These are phyloP conservation scores for Oceanodroma tethys DNA, from an alignment of 2,113 vertebrate genomes.

Conservation along the genomic window DNA sequence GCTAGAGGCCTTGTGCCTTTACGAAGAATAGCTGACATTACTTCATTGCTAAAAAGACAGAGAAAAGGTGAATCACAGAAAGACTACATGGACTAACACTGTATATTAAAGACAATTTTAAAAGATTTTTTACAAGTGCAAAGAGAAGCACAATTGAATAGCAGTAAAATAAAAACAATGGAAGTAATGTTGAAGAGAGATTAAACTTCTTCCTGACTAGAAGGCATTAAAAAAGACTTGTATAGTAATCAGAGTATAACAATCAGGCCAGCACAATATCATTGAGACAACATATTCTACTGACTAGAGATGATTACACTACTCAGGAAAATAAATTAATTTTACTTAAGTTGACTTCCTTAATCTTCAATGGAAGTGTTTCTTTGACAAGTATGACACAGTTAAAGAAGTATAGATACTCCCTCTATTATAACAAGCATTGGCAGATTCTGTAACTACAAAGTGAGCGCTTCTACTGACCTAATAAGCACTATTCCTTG, in stretches of 20 bases:
- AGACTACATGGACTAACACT: background rate
- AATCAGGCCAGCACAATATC: background rate
- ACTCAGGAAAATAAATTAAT: background rate
- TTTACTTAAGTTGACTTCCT: background rate
- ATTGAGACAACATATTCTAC: background rate
- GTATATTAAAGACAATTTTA: background rate
- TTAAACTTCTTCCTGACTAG: background rate
- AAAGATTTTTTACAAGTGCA: background rate
- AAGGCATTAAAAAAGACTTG: background rate
- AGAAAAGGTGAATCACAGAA: background rate
- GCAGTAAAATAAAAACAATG: background rate
- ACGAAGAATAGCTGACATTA: background rate
- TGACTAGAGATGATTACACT: background rate
- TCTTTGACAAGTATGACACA: constrained; percentile 3
- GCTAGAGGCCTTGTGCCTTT: background rate
- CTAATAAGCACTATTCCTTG: background rate
- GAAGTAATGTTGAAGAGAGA: background rate
- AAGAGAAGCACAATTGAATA: background rate
- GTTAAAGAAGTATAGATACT: background rate
- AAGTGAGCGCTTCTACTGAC: background rate
- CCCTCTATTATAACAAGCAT: background rate
- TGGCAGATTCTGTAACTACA: background rate
- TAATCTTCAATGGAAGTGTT: constrained; percentile 16
- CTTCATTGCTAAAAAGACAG: background rate
- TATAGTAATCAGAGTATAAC: background rate